Evolutionary conservation across 2,113 vertebrate genomes (phyloP).

Genomic region (Phrynocephalus versicolor): DNA sequence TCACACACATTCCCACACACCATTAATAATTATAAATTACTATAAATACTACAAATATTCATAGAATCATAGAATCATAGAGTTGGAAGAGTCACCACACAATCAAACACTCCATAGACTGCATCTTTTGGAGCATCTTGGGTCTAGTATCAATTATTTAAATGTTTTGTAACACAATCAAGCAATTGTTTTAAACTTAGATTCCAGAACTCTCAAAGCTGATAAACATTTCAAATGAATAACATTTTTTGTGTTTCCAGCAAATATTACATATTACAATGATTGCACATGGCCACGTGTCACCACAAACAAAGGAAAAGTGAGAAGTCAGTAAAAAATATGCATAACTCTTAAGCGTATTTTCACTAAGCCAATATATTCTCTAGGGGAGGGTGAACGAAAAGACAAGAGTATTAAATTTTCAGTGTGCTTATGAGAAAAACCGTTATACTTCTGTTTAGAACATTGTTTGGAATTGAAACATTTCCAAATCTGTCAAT

Average conservation of each 20-base stretch:
- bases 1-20: too few species aligned
- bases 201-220: not conserved
- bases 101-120: too few species aligned
- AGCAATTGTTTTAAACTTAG: too few species aligned
- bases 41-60: too few species aligned
- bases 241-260: not conserved
- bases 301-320: not conserved
- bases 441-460: constrained; percentile 73
- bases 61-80: too few species aligned
- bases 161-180: too few species aligned
- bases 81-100: too few species aligned
- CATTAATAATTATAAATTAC: too few species aligned
- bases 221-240: not conserved
- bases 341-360: constrained; percentile 45
- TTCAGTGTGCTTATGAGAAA: constrained; percentile 54
- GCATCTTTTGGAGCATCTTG: too few species aligned
- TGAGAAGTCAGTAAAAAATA: constrained; percentile 49
- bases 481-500: constrained; percentile 73
- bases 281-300: not conserved
- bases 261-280: not conserved
- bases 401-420: constrained; percentile 72
- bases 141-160: too few species aligned
- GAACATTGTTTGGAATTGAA: constrained; percentile 65
- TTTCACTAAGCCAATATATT: constrained; percentile 68
- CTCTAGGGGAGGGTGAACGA: constrained; percentile 70